Evolutionary conservation across 2,888 invertebrate species (phyloP).

Genomic region (Campopleginae sp.): DNA sequence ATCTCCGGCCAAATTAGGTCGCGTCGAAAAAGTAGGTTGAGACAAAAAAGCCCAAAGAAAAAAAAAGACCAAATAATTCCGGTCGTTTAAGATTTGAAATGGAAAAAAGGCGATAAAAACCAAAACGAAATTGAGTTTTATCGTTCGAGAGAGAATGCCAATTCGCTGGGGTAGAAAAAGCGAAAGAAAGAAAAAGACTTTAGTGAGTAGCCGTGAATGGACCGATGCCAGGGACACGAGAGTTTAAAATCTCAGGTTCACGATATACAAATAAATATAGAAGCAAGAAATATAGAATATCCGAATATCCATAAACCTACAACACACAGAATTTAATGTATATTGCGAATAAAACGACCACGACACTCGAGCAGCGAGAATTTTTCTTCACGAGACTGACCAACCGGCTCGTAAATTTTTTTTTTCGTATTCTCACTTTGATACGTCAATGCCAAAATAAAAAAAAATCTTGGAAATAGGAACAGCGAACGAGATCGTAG

Average conservation of each 20-base stretch:
- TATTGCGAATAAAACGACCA: constrained; percentile 20
- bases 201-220: constrained; percentile 12
- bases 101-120: neutral
- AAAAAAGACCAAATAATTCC: neutral
- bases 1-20: neutral
- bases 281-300: neutral
- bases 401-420: neutral
- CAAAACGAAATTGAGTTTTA: neutral
- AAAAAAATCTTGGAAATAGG: neutral
- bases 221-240: constrained; percentile 31
- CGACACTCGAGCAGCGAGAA: constrained; percentile 2
- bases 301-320: neutral
- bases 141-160: neutral
- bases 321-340: constrained; percentile 14
- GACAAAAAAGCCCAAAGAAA: neutral
- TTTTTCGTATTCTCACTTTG: neutral
- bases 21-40: neutral
- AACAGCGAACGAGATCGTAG: neutral
- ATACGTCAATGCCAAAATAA: neutral
- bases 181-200: neutral
- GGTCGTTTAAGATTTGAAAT: neutral
- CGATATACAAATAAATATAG: neutral
- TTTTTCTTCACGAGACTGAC: constrained; percentile 10
- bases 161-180: neutral
- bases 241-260: constrained; percentile 17